Conservation (phyloP, 2,888 invertebrate species). For the Hemistola chrysoprasaria region DNA sequence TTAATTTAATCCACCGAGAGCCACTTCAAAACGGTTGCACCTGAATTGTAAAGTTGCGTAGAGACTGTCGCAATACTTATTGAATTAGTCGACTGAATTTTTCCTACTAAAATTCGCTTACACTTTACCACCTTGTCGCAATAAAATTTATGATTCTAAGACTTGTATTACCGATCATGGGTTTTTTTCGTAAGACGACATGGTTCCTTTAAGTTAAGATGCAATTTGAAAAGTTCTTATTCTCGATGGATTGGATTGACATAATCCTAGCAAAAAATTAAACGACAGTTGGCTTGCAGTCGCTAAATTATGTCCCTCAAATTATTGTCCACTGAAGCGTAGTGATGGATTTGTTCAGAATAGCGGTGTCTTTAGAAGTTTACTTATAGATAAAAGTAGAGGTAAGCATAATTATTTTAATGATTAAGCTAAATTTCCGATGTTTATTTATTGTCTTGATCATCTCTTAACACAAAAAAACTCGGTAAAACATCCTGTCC, state of each 20-base stretch:
- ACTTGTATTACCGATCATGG: background rate
- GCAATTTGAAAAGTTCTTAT: slow-evolving; percentile 10
- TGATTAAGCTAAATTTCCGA: too few relatives aligned
- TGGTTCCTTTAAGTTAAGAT: slow-evolving; percentile 1
- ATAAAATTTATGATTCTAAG: background rate
- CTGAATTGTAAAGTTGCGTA: slow-evolving; percentile 34
- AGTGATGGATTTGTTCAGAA: slow-evolving; percentile 27
- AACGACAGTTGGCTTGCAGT: slow-evolving; percentile 40
- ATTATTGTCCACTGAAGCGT: slow-evolving; percentile 40
- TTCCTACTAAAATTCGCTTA: background rate
- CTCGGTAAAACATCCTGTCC: too few relatives aligned
- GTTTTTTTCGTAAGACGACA: background rate
- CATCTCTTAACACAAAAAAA: too few relatives aligned
- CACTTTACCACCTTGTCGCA: slow-evolving; percentile 1
- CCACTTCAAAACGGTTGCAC: slow-evolving; percentile 40
- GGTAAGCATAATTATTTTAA: too few relatives aligned
- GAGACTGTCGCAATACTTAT: slow-evolving; percentile 44
- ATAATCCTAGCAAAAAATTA: slow-evolving; percentile 57
- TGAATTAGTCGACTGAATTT: slow-evolving; percentile 35
- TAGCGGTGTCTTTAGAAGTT: slow-evolving; percentile 4
- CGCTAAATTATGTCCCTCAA: slow-evolving; percentile 46
- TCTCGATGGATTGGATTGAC: slow-evolving; percentile 53
- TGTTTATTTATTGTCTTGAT: too few relatives aligned
- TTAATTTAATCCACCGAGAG: slow-evolving; percentile 33
- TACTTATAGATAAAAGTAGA: too few relatives aligned